Base-by-base conservation (phyloP, 1,140 invertebrate genomes). In the Drosophila auraria region DNA sequence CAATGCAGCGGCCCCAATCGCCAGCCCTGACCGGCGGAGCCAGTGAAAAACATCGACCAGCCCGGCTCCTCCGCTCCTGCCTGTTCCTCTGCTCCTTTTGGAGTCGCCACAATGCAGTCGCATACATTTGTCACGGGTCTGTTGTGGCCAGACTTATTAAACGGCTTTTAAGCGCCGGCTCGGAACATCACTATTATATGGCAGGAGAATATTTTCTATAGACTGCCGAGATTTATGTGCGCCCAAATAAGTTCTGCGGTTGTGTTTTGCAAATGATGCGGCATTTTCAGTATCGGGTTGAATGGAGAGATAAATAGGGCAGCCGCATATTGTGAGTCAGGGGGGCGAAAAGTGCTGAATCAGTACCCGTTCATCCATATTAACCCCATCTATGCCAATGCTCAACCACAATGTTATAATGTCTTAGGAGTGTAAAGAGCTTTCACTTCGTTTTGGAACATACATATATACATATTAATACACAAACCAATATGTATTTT, bases 111-210 rank as follows among this genome's bases (percentile, higher is more conserved):
- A 81, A 73, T 82, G 83, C 78, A 78, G 53, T 63, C 58, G 75
- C 44, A 59, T 71, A 73, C 77, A 83, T 89, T 89, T 84, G 81
- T 89, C 86, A 84, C 79, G 83, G 45, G 5, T 42, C 23, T 78
- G 62, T 89, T 83, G 86, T 79, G 81, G 81, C 54, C 70, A 51
- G 74, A 76, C 78, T 87, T 87, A 87, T 87, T 87, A 89, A 87
- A 87, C 81, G 84, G 81, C 81, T 84, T 87, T 87, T 87, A 87
- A 89, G 74, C 81, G 76, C 53, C 77, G 50, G 62, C 42, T 70
- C 64, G 42, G 69, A 66, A 59, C 68, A 44, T 60, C 70, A 44
- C 51, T 17, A 51, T 73, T 73, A 73, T 73, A 73, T 73, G 38
- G 50, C 20, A 27, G 25, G 23, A 59, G 76, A 74, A 50, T 76